Evolutionary conservation across 1,140 invertebrate species (phyloP), one percentile per base, ranked within the genome.

Genomic region (Halesus radiatus): DNA sequence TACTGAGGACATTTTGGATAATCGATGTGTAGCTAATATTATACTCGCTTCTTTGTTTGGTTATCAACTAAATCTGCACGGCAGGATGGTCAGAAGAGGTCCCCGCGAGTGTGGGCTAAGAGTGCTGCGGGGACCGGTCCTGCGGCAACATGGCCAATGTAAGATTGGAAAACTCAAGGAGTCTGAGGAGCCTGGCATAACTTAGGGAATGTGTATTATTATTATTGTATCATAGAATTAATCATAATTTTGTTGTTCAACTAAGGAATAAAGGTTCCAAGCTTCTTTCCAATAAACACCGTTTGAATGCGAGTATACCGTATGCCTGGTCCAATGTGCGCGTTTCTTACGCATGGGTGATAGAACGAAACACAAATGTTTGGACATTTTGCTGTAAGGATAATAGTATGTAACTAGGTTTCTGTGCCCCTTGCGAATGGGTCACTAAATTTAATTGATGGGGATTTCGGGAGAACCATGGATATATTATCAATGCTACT

Each of bases 311-410:
- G 20, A 72, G 68, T 53, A 72, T 72, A 50, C 52, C 22, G 68
- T 53, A 72, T 72, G 68, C 52, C 22, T 72, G 68, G 45, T 72
- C 68, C 68, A 72, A 72, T 72, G 18, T 72, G 68, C 68, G 68
- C 37, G 37, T 72, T 16, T 72, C 68, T 52, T 72, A 22, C 68
- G 68, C 68, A 72, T 26, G 68, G 68, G 68, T 72, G 68, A 72
- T 72, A 72, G 53, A 72, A 26, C 53, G 68, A 53, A 72, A 72
- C 68, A 72, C 68, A 72, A 72, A 72, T 50, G 68, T 72, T 72
- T 72, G 6, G 22, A n/a, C 68, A 72, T 72, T 72, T 72, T 72
- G 52, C 22, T 52, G 16, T 53, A 72, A 72, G 68, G 50, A 52
- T 52, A 22, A 22, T 72, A 72, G 68, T 10, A 37, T 68, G n/a